These are phyloP conservation scores for Dynastes tityus DNA, from an alignment of 2,888 invertebrate genomes.

Conservation along the genomic window DNA sequence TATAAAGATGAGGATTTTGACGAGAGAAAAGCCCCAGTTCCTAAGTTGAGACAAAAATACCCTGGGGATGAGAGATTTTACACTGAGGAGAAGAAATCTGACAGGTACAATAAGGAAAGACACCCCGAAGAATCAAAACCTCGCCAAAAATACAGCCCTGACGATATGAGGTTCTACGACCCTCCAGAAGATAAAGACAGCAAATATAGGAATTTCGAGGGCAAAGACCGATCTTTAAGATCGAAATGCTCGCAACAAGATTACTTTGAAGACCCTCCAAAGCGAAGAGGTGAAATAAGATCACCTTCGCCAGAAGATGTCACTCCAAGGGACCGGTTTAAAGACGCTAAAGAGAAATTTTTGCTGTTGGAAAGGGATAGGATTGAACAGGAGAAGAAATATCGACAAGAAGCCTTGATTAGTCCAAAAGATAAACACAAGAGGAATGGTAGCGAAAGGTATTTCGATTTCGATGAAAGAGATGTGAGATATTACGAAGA, in stretches of 20 bases:
- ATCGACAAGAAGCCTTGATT: conserved; percentile 49
- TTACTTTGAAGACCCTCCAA: conserved; percentile 52
- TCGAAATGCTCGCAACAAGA: conserved; percentile 53
- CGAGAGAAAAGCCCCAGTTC: conserved; percentile 61
- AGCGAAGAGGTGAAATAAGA: conserved; percentile 42
- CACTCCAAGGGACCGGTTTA: conserved; percentile 86
- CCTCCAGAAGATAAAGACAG: conserved; percentile 52
- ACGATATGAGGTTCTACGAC: conserved; percentile 62
- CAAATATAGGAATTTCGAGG: conserved; percentile 39
- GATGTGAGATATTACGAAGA: conserved; percentile 60
- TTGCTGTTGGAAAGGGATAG: conserved; percentile 79
- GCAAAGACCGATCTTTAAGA: conserved; percentile 48
- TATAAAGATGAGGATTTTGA: conserved; percentile 55
- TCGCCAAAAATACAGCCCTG: conserved; percentile 53
- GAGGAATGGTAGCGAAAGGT: conserved; percentile 50
- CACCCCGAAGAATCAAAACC: conserved; percentile 50
- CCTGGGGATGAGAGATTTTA: conserved; percentile 57
- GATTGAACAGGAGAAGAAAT: conserved; percentile 52
- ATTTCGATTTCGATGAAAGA: conserved; percentile 58
- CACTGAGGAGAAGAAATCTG: conserved; percentile 53
- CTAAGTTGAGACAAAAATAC: conserved; percentile 62
- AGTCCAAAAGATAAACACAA: conserved; percentile 48
- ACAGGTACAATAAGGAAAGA: conserved; percentile 27
- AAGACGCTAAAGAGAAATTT: conserved; percentile 91
- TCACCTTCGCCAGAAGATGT: conserved; percentile 70